These are phyloP conservation scores for Biston stratarius DNA, from an alignment of 2,888 invertebrate species.

Conservation along the genomic window DNA sequence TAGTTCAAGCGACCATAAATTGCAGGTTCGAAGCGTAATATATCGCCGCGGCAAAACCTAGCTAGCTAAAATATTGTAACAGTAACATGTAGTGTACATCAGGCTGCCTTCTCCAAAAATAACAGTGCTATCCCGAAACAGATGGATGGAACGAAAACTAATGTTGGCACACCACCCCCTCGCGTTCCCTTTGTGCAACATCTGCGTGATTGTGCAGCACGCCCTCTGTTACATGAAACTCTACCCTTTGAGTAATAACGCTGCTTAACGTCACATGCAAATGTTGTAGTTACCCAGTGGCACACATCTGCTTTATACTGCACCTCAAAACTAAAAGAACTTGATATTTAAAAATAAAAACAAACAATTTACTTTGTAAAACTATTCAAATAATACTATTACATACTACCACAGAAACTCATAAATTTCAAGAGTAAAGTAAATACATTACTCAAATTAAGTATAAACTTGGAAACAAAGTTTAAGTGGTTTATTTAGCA, in stretches of 20 bases:
- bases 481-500: neutral
- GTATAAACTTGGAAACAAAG: neutral
- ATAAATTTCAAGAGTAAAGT: neutral
- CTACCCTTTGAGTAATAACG: conserved; percentile 67
- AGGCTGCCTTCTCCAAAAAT: conserved; percentile 49
- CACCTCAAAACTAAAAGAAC: conserved; percentile 9
- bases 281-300: conserved; percentile 37
- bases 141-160: conserved; percentile 54
- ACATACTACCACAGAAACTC: neutral
- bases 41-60: conserved; percentile 60
- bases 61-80: conserved; percentile 59
- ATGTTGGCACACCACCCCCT: conserved; percentile 53
- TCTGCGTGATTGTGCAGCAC: conserved; percentile 62
- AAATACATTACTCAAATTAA: neutral
- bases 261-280: conserved; percentile 55
- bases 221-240: conserved; percentile 66
- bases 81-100: conserved; percentile 50
- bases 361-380: conserved; percentile 8
- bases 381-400: conserved; percentile 1
- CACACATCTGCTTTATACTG: conserved; percentile 26
- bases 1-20: conserved; percentile 67
- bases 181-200: conserved; percentile 64
- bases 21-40: conserved; percentile 67
- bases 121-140: conserved; percentile 48
- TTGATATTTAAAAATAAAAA: conserved; percentile 15